Evolutionary conservation across 2,113 vertebrate genomes (phyloP), one percentile per base, ranked within the genome.

Genomic region (Pristiophorus japonicus): DNA sequence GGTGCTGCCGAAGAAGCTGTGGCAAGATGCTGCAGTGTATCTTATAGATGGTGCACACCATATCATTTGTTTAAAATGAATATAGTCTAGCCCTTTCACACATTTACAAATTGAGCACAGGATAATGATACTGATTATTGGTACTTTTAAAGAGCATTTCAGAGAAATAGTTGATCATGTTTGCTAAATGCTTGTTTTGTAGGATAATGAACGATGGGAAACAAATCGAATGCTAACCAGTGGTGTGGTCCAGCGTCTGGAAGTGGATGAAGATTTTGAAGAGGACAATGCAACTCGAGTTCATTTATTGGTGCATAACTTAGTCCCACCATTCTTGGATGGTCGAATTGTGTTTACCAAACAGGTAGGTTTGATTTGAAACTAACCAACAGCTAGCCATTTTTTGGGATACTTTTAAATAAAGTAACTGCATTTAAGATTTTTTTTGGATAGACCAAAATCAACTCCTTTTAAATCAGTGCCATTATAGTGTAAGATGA

Each of bases 181-280:
- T 66, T 95, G 96, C 96, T 4, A 91, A 91, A 63, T 90, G 11
- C 14, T 0, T 78, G 93, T 90, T 55, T 95, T 81, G 14, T 87
- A 99, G 99, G 99, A 99, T 96, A 99, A 99, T 0, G 99, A 99
- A 96, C 98, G 99, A 65, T 99, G 99, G 99, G 99, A 99, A 97
- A 99, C 99, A 0, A 99, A 99, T 96, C 99, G 99, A n/a, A 99
- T 99, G 99, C 97, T 99, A 96, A 99, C 99, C 95, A 99, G 99
- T 0, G 99, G 99, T 0, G 99, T 99, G 96, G 99, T 99, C 75
- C 99, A 99, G 96, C 98, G 99, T 62, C 97, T 99, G 94, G 99
- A 99, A 96, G 99, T 99, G 94, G 99, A 99, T 0, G 99, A 99
- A 88, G 99, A 99, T 97, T 99, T 99, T 96, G 99, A 99, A 96